Evolutionary conservation across 2,113 vertebrate genomes (phyloP).

Genomic region (Miniopterus natalensis): DNA sequence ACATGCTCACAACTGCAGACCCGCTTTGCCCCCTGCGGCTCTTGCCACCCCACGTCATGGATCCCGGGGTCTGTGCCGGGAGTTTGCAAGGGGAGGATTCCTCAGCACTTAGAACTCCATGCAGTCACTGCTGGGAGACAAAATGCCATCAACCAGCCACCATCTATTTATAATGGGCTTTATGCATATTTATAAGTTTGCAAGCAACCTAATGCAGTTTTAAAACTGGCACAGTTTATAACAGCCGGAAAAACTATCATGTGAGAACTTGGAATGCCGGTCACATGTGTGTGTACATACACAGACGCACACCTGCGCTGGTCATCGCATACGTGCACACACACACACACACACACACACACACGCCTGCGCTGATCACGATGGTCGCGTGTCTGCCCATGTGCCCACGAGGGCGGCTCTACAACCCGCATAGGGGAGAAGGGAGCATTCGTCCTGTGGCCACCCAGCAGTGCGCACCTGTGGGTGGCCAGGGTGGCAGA

Average conservation of each 20-base stretch:
- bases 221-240: constrained; percentile 77
- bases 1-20: neutral
- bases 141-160: constrained; percentile 74
- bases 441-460: rapidly evolving
- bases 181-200: constrained; percentile 81
- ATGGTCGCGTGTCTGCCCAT: neutral
- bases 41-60: neutral
- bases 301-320: neutral
- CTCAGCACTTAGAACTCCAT: constrained; percentile 53
- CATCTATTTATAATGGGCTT: constrained; percentile 78
- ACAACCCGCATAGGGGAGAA: neutral
- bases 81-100: constrained; percentile 65
- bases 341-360: neutral
- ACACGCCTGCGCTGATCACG: neutral
- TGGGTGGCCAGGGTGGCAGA: neutral
- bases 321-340: too few relatives aligned
- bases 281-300: neutral
- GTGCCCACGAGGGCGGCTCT: too few relatives aligned
- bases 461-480: neutral
- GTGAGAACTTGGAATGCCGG: constrained; percentile 51
- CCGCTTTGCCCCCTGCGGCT: neutral
- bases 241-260: constrained; percentile 72
- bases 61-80: neutral
- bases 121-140: constrained; percentile 63
- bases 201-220: constrained; percentile 75